These are phyloP conservation scores for Peromyscus nudipes DNA, from an alignment of 2,797 vertebrate species.

Conservation along the genomic window DNA sequence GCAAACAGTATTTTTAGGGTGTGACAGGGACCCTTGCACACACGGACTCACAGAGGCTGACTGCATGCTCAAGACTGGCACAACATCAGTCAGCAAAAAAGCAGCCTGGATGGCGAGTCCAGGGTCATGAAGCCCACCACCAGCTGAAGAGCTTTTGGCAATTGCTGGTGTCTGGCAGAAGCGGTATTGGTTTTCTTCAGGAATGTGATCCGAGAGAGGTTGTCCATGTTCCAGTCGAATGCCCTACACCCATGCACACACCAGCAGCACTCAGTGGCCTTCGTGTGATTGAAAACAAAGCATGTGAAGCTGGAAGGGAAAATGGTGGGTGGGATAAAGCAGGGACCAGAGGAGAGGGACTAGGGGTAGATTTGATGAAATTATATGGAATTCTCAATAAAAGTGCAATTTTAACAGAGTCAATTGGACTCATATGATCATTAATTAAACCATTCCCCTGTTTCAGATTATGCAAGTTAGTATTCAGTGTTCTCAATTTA, in stretches of 20 bases:
- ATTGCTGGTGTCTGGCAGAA: not conserved
- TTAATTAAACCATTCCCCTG: not conserved
- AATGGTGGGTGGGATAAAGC: too few species aligned
- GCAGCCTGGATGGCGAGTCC: not conserved
- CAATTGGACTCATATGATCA: not conserved
- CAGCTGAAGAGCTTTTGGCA: not conserved
- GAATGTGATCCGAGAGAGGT: not conserved
- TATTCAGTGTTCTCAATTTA: not conserved
- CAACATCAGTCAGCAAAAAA: not conserved
- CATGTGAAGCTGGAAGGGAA: not conserved
- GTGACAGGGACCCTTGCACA: not conserved
- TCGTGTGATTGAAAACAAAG: not conserved
- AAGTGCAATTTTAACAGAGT: not conserved
- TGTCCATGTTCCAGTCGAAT: rapidly evolving
- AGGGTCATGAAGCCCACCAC: not conserved
- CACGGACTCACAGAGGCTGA: not conserved
- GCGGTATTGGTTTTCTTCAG: not conserved
- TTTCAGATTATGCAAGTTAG: not conserved
- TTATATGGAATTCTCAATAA: not conserved
- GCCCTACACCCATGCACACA: not conserved
- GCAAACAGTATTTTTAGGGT: not conserved
- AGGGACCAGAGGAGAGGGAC: not conserved
- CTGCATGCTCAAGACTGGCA: not conserved
- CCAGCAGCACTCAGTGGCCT: not conserved
- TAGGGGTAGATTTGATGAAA: not conserved